Evolutionary conservation across 2,113 vertebrate genomes (phyloP), one percentile per base, ranked within the genome.

Genomic region (Oceanodroma tethys): DNA sequence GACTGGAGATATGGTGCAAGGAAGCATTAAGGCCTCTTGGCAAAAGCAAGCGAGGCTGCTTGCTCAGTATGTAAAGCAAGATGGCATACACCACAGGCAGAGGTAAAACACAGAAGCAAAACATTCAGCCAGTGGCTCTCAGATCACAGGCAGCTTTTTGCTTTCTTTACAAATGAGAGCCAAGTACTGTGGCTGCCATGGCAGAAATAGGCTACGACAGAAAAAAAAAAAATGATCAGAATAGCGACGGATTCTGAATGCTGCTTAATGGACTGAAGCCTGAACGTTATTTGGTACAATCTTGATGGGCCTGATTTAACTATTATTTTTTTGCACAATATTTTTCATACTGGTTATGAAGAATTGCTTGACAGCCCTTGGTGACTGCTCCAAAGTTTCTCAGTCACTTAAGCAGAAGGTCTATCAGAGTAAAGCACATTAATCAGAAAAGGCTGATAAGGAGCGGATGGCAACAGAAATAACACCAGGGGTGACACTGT

Each of bases 251-350:
- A 82, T 96, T 86, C 38, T 58, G 62, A 94, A 89, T 5, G 70
- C 32, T 78, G 68, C 88, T 88, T 91, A 87, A 96, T 67, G 84
- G 79, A 80, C 38, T 62, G 62, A 88, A 82, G 50, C 80, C 72
- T 79, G 79, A 92, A 65, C 2, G 3, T 82, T 85, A 81, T 66
- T 82, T 73, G 86, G 40, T 43, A 48, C 3, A 12, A 36, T 80
- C 84, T 66, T 94, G 90, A 85, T 9, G 21, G 66, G 67, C 30
- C 42, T 30, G 74, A 91, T 93, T 90, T 93, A 96, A 79, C 86
- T 82, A 47, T 32, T 92, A 62, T n/a, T 22, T 83, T 90, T 97
- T 88, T 26, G 29, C 48, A 72, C 14, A 53, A 4, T 60, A 60
- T 82, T 95, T 95, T 94, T 85, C 66, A 80, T 74, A 62, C 26